Percentiles rank a stretch among this genome's conserved stretches.
Evolutionary conservation across 2,888 invertebrate genomes (phyloP).

Genomic region (Heliconius ismenius): DNA sequence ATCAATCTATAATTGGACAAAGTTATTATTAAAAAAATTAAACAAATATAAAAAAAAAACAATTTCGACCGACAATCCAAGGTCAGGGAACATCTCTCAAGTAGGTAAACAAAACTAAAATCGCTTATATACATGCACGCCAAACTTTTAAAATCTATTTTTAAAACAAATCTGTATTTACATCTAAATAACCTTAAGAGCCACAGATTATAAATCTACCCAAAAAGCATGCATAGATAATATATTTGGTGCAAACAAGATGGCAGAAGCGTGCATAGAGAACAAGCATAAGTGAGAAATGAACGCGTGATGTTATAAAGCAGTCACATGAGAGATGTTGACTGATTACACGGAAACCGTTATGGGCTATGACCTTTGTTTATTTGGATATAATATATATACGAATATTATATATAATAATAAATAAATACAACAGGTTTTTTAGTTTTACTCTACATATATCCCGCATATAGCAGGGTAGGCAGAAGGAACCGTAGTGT

Average conservation of each 20-base stretch:
- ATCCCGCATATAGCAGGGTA: neutral
- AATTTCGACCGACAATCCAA: constrained; percentile 57
- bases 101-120: constrained; percentile 60
- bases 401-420: constrained; percentile 5
- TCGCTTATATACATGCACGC: constrained; percentile 67
- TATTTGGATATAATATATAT: constrained; percentile 14
- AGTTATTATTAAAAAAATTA: constrained; percentile 47
- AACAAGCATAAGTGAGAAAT: constrained; percentile 45
- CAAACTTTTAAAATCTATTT: constrained; percentile 44
- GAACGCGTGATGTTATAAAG: constrained; percentile 63
- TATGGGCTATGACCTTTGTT: constrained; percentile 39
- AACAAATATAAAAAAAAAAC: constrained; percentile 30
- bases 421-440: neutral
- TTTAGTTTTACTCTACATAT: neutral
- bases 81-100: constrained; percentile 81
- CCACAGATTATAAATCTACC: constrained; percentile 25
- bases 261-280: constrained; percentile 48
- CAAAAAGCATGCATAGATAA: constrained; percentile 37
- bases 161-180: constrained; percentile 28
- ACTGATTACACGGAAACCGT: constrained; percentile 59
- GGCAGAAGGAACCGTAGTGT: neutral
- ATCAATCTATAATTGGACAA: constrained; percentile 62
- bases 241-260: constrained; percentile 40
- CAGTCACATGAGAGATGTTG: constrained; percentile 81
- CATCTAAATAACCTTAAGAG: constrained; percentile 20